Evolutionary conservation across 2,797 vertebrate genomes (phyloP), one percentile per base, ranked within the genome.

Genomic region (Sandelia bainsii): DNA sequence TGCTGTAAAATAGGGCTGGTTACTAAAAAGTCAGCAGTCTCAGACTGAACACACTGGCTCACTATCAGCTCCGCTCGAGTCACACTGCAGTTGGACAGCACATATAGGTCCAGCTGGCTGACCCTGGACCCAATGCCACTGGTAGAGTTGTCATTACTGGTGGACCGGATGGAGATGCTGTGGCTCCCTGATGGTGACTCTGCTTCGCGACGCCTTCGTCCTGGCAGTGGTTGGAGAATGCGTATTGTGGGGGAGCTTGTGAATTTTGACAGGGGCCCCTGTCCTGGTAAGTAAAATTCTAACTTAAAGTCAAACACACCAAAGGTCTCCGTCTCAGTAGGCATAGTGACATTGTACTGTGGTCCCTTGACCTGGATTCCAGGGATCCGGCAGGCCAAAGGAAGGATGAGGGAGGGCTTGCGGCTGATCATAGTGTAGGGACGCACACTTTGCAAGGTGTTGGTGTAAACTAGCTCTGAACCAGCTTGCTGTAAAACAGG

Each of bases 391-490:
- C 94, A 95, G 62, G 92, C 91, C 51, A 95, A 66, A 1, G 92
- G 92, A 20, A 95, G 81, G 20, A 90, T 6, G 27, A 94, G 82
- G 4, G 64, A 63, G 6, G 92, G 89, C 27, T n/a, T 4, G 5
- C 91, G 89, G 59, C 75, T 90, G 63, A 94, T 69, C 34, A 72
- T 49, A 0, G 88, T 75, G 52, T 14, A 80, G 3, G 84, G 58
- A 52, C 40, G 82, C 5, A 88, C 62, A 10, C 79, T 93, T 56
- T 79, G 62, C 75, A 94, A 75, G 48, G 82, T 91, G 87, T 94
- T 94, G 70, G 90, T 93, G 86, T 90, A 94, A 67, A 94, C 79
- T 72, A 95, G 76, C 49, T 93, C 93, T 13, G 83, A 81, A 23
- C 87, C 91, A 5, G 89, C 37, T 13, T 93, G 87, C 94, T 94